Conservation (phyloP, 2,797 vertebrate genomes). For the Pterois miles region DNA sequence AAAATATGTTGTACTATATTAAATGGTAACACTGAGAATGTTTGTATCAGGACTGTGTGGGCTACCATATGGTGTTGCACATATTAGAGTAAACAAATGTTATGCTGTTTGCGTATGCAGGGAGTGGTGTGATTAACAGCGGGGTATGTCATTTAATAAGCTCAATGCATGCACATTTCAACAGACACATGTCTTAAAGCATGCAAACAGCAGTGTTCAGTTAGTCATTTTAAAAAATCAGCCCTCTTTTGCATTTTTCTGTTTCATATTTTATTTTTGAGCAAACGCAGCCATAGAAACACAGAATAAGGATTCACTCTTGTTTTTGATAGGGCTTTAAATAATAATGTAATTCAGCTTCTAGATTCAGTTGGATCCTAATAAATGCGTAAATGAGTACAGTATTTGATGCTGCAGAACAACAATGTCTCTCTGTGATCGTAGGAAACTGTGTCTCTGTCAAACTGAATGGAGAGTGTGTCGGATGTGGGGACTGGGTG, state of each 20-base stretch:
- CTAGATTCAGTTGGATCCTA: background rate
- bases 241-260: background rate
- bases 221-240: background rate
- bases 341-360: background rate
- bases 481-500: too few species aligned
- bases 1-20: background rate
- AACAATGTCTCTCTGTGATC: slow-evolving; percentile 21
- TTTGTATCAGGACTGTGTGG: background rate
- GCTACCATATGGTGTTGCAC: background rate
- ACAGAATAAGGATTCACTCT: background rate
- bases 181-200: background rate
- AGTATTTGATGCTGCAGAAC: slow-evolving; percentile 13
- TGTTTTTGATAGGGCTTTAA: background rate
- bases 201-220: background rate
- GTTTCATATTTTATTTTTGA: background rate
- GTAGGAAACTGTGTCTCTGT: background rate
- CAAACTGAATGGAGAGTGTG: slow-evolving; percentile 7
- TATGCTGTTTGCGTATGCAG: background rate
- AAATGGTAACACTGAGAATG: background rate
- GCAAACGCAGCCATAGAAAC: background rate
- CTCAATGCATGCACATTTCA: background rate
- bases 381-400: background rate
- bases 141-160: background rate
- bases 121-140: background rate
- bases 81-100: slow-evolving; percentile 5